Evolutionary conservation across 2,888 invertebrate genomes (phyloP), one percentile per base, ranked within the genome.

Genomic region (Zele albiditarsus): DNA sequence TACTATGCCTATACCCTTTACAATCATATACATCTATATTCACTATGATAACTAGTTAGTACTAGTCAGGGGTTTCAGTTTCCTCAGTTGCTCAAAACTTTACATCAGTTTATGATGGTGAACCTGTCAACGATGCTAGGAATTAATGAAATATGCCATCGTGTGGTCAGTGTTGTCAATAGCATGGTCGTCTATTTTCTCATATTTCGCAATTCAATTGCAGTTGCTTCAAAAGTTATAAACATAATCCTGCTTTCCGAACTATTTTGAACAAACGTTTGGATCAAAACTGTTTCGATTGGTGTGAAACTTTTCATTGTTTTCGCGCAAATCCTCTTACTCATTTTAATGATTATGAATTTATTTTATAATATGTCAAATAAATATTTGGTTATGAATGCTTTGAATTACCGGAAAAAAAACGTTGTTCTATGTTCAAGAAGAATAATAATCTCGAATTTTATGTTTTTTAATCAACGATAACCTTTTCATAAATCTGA

Each of bases 11-110:
- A 38, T 38, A 46, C 63, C 28, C 58, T 46, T 31, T 14, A 20
- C 74, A 14, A 28, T 74, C 65, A 73, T 33, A 65, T 67, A 72
- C 73, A 73, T 74, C 75, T 68, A 75, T 70, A 75, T 68, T 28
- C 63, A 72, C 69, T 76, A 14, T 77, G 65, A 77, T 77, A 78
- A 78, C 78, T 75, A 78, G 78, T 78, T 76, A 77, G 79, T 77
- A 12, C 10, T 76, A 68, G 71, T 78, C 72, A 71, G 76, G 73
- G 66, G 76, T 75, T 71, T 74, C 68, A 65, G 67, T 75, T 76
- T 71, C 58, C 67, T 74, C 72, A 73, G 46, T 74, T 79, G 28
- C 42, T 67, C 20, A 20, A 57, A 42, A 70, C 38, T 74, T 57
- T 28, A 23, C 28, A 57, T 74, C 57, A 38, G 63, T 27, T 65